Evolutionary conservation across 2,888 invertebrate species (phyloP).

Genomic region (Drosophila anomalata): DNA sequence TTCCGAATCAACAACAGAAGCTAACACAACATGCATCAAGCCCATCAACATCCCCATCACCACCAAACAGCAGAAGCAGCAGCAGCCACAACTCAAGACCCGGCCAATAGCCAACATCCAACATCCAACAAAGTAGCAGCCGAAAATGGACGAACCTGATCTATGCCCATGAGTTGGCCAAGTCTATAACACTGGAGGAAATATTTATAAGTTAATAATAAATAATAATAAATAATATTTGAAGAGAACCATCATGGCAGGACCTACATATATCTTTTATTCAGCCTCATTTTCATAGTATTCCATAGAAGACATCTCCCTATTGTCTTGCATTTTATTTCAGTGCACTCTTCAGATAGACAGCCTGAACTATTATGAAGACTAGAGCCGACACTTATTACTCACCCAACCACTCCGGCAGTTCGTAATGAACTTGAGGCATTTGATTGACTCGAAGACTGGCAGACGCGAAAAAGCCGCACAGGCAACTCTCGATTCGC

Average conservation of each 20-base stretch:
- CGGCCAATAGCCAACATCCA: slow-evolving; percentile 31
- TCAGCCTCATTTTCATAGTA: neutral
- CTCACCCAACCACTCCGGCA: slow-evolving; percentile 73
- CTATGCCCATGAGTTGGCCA: slow-evolving; percentile 31
- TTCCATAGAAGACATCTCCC: too few relatives aligned
- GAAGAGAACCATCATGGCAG: too few relatives aligned
- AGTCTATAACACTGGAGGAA: slow-evolving; percentile 13
- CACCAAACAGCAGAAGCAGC: slow-evolving; percentile 51
- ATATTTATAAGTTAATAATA: too few relatives aligned
- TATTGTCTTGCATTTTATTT: neutral
- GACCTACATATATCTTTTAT: too few relatives aligned
- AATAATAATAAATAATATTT: too few relatives aligned
- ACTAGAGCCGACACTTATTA: slow-evolving; percentile 64
- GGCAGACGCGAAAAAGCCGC: slow-evolving; percentile 35
- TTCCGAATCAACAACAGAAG: slow-evolving; percentile 80
- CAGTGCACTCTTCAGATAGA: slow-evolving; percentile 33
- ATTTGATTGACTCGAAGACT: slow-evolving; percentile 68
- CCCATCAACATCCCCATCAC: slow-evolving; percentile 76
- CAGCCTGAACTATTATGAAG: slow-evolving; percentile 54
- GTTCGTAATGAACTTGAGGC: slow-evolving; percentile 75
- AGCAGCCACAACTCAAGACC: slow-evolving; percentile 22
- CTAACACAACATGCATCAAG: slow-evolving; percentile 77
- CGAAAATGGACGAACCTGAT: slow-evolving; percentile 64
- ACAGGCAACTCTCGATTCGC: slow-evolving; percentile 23
- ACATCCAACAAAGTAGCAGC: slow-evolving; percentile 62